Base-by-base conservation (phyloP, 2,797 vertebrate genomes). In the Microcaecilia unicolor region DNA sequence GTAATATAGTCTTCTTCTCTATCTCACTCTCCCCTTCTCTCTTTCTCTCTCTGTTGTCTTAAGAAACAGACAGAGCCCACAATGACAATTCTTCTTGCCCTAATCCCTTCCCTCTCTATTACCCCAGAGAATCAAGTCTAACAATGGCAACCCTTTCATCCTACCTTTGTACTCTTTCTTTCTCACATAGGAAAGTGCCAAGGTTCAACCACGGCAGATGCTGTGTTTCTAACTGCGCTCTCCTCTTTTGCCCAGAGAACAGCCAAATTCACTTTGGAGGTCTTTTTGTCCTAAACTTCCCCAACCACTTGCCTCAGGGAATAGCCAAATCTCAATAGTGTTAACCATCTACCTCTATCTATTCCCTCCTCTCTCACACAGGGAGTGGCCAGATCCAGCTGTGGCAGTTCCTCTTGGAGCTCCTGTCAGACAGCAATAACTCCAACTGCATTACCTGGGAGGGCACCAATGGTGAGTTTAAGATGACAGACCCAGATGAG, bases 331-430 rank as follows among this genome's bases (percentile, higher is more conserved):
- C n/a, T n/a, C n/a, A n/a, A n/a, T n/a, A n/a, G n/a, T n/a, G n/a
- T n/a, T n/a, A 5, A 20, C 12, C 5, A 3, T 3, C 5, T 1
- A 2, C 10, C 3, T 4, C 17, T 30, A 18, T 33, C n/a, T 8
- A 10, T 1, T 7, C 10, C 5, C 10, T 18, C 8, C 12, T 20
- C 8, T 31, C 16, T 19, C 6, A 23, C 25, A 4, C 49, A 89
- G 87, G 87, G 34, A 87, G 84, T 1, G 87, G 87, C n/a, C 87
- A 88, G 67, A 89, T 89, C 70, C 87, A 89, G 72, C 73, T 88
- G 44, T 89, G 87, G 87, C 87, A 89, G 63, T 89, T 89, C 58
- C 74, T 89, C 51, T 66, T 89, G 61, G 87, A 89, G 71, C 76
- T 89, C 34, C 70, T 89, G 22, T 81, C 85, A 0, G 86, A 89